Evolutionary conservation across 1,140 invertebrate species (phyloP).

Genomic region (Drosophila kohkoa): DNA sequence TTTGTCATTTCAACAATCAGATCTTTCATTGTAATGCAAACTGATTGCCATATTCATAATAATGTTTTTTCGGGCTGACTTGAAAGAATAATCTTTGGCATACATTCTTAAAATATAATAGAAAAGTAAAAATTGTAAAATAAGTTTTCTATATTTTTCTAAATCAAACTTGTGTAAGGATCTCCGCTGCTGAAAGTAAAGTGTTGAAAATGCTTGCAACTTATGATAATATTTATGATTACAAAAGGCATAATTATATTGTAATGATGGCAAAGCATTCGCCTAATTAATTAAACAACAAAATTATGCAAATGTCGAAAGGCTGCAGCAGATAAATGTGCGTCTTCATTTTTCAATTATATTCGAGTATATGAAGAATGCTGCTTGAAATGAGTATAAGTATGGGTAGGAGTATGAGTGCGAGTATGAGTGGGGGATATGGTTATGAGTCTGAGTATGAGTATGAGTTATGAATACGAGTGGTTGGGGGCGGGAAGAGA

Average conservation of each 20-base stretch:
- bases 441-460: not conserved
- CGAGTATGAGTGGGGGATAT: slow-evolving; percentile 13
- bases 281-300: slow-evolving; percentile 14
- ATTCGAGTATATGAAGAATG: slow-evolving; percentile 6
- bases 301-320: slow-evolving; percentile 8
- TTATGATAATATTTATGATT: slow-evolving; percentile 6
- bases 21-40: no score
- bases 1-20: no score
- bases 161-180: not conserved
- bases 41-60: no score
- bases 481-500: slow-evolving; percentile 5
- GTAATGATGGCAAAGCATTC: slow-evolving; percentile 1
- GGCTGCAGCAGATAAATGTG: slow-evolving; percentile 1
- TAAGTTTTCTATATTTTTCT: not conserved
- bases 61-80: no score
- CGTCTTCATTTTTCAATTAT: slow-evolving; percentile 23
- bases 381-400: slow-evolving; percentile 8
- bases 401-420: slow-evolving; percentile 23
- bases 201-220: not conserved
- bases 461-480: not conserved
- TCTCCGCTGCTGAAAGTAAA: not conserved
- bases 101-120: no score
- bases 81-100: no score
- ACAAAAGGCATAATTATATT: slow-evolving; percentile 2
- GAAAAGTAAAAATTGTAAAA: no score